A percentile compares a stretch with the other conserved stretches of the same genome.
Conservation (phyloP, 1,140 invertebrate genomes). For the Diorhabda sublineata region DNA sequence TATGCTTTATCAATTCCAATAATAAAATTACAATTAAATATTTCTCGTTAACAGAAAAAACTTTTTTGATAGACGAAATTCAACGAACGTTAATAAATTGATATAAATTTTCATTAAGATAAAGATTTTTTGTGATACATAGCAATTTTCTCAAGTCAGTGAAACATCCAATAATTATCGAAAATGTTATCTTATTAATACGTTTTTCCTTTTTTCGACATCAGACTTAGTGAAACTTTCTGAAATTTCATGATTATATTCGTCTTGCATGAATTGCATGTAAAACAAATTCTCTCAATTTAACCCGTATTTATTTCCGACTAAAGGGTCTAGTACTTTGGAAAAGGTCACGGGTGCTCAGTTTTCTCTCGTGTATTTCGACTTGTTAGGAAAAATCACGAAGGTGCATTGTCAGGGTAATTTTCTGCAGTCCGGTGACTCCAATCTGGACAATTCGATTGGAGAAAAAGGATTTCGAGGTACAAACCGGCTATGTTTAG, state of each 20-base stretch:
- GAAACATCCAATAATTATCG: too few relatives aligned
- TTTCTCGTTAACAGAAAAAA: too few relatives aligned
- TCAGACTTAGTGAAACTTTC: not conserved
- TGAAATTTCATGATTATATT: not conserved
- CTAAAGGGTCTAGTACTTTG: constrained; percentile 4
- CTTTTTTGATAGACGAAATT: too few relatives aligned
- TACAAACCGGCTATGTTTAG: not conserved
- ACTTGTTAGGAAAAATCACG: constrained; percentile 21
- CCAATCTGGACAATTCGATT: constrained; percentile 1
- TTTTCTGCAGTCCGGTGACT: not conserved
- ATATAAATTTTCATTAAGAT: too few relatives aligned
- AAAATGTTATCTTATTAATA: too few relatives aligned
- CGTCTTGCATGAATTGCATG: constrained; percentile 3
- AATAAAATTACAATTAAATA: too few relatives aligned
- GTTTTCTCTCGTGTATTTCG: constrained; percentile 25
- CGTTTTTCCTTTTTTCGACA: too few relatives aligned
- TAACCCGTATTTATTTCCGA: constrained; percentile 20
- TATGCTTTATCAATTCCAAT: too few relatives aligned
- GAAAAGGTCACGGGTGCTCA: constrained; percentile 10
- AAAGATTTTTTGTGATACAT: too few relatives aligned
- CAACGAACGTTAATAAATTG: too few relatives aligned
- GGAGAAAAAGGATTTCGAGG: not conserved
- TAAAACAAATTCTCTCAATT: constrained; percentile 19
- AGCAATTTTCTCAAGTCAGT: too few relatives aligned
- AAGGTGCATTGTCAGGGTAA: not conserved